phyloP scores from a whole-genome alignment of 2,888 invertebrate genomes.

The Baronia brevicornis region DNA sequence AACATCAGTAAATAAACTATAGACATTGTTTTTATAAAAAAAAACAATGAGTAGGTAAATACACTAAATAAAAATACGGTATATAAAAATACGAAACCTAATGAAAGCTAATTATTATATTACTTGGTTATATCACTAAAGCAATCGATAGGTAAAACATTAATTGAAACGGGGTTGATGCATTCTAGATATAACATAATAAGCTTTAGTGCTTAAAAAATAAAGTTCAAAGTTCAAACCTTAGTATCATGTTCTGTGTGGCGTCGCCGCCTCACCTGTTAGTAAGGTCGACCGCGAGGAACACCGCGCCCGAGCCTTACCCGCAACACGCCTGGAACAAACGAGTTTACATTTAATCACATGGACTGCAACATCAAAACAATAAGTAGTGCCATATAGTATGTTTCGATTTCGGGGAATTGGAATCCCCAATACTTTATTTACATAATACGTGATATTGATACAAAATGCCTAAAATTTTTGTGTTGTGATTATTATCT shows the following conservation, averaged over 20 bases:
- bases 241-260: slow-evolving; percentile 74
- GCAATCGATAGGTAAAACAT: slow-evolving; percentile 13
- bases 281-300: slow-evolving; percentile 70
- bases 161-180: slow-evolving; percentile 8
- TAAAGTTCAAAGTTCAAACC: slow-evolving; percentile 67
- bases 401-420: too few species aligned
- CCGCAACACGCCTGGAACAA: slow-evolving; percentile 56
- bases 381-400: too few species aligned
- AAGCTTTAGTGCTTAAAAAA: slow-evolving; percentile 23
- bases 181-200: slow-evolving; percentile 10
- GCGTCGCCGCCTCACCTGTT: slow-evolving; percentile 73
- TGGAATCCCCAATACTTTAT: too few species aligned
- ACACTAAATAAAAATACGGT: slow-evolving; percentile 5
- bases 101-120: slow-evolving; percentile 10
- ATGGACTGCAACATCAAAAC: slow-evolving; percentile 5
- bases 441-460: too few species aligned
- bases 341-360: slow-evolving; percentile 16
- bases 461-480: too few species aligned
- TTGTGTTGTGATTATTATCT: too few species aligned
- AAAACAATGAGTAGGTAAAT: too few species aligned
- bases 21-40: too few species aligned
- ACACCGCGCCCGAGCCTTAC: slow-evolving; percentile 66
- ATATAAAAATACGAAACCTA: slow-evolving; percentile 10
- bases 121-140: slow-evolving; percentile 7
- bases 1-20: too few species aligned